Conservation (phyloP, 1,140 invertebrate genomes). For the Caerostris extrusa region DNA sequence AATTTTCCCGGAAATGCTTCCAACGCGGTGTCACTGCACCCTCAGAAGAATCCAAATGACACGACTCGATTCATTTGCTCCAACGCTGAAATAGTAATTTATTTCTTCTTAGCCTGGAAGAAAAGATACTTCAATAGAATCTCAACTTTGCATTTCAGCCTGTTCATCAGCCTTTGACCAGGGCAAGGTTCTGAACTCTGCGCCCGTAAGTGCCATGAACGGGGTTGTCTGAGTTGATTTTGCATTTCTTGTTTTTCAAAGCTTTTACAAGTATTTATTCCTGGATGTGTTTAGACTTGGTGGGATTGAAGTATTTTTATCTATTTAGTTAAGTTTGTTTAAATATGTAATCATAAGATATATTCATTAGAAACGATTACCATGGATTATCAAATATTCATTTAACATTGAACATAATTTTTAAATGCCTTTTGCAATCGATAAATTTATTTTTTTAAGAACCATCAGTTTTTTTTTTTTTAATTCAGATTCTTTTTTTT, state of each 20-base stretch:
- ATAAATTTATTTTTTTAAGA: no score
- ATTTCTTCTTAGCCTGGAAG: not conserved
- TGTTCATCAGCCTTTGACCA: conserved; percentile 8
- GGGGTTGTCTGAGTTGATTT: not conserved
- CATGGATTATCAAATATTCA: no score
- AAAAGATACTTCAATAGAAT: not conserved
- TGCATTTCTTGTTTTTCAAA: not conserved
- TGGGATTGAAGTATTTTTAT: no score
- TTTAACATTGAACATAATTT: no score
- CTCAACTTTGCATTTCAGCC: not conserved
- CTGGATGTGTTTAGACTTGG: not conserved
- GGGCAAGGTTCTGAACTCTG: conserved; percentile 9
- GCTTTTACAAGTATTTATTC: not conserved
- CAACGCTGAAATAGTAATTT: not conserved
- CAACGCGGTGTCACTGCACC: not conserved
- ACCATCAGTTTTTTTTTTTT: no score
- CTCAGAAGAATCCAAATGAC: conserved; percentile 36
- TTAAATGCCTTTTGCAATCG: no score
- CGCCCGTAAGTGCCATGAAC: not conserved
- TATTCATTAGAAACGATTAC: no score
- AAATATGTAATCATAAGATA: no score
- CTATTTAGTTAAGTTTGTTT: no score
- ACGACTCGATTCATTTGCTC: conserved; percentile 56
- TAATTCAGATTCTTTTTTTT: no score
- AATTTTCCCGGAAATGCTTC: not conserved